A percentile compares a stretch with the other conserved stretches of the same genome.
Evolutionary conservation across 2,888 invertebrate genomes (phyloP).

Genomic region (Blastobasis adustella): DNA sequence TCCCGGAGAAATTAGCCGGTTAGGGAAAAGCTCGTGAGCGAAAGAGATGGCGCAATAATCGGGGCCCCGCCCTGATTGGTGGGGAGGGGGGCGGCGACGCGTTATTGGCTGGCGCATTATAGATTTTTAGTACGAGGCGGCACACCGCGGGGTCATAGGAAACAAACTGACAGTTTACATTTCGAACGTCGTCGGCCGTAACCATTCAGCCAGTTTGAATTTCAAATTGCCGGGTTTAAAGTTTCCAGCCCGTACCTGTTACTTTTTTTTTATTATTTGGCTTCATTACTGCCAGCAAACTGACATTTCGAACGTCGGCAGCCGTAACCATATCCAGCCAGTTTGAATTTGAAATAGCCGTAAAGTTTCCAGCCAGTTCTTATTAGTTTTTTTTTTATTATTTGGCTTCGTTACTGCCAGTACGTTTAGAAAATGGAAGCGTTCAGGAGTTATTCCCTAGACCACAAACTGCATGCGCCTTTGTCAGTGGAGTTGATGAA

Average conservation of each 20-base stretch:
- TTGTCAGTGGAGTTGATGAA: constrained; percentile 44
- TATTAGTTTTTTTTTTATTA: constrained; percentile 13
- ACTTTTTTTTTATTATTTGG: constrained; percentile 10
- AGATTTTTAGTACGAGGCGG: constrained; percentile 60
- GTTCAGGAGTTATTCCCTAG: constrained; percentile 32
- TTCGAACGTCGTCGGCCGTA: constrained; percentile 28
- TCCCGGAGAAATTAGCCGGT: constrained; percentile 37
- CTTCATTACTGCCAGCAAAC: constrained; percentile 21
- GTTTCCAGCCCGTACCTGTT: constrained; percentile 10
- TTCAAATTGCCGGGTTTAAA: neutral
- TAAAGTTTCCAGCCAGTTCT: constrained; percentile 6
- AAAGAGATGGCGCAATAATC: constrained; percentile 51
- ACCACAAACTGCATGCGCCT: constrained; percentile 32
- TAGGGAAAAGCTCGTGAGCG: constrained; percentile 47
- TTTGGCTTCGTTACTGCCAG: constrained; percentile 7
- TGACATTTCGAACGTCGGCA: constrained; percentile 45
- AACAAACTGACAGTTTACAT: constrained; percentile 56
- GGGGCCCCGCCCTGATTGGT: constrained; percentile 57
- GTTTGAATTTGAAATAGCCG: constrained; percentile 7
- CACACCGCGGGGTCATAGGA: constrained; percentile 25
- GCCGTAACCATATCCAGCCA: constrained; percentile 20
- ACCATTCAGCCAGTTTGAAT: constrained; percentile 19
- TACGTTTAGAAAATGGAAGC: constrained; percentile 31
- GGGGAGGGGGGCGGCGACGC: constrained; percentile 47
- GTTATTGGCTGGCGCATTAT: constrained; percentile 65